Percentiles rank a stretch among this genome's conserved stretches.
Conservation (phyloP, 2,797 vertebrate genomes). For the Knipowitschia caucasica region DNA sequence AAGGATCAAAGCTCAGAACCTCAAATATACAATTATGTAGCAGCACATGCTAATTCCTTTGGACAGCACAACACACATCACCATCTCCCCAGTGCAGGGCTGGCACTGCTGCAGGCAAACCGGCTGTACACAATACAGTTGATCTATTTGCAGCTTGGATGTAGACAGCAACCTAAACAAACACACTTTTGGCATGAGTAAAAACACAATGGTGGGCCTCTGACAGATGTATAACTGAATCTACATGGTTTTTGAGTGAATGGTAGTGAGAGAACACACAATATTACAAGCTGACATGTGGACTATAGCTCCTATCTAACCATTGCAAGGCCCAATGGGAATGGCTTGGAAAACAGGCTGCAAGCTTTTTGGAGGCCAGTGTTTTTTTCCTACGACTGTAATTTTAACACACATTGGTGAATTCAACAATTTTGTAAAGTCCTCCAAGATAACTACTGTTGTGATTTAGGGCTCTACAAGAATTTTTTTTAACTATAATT, state of each 20-base stretch:
- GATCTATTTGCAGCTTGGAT: constrained; percentile 34
- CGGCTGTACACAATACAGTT: constrained; percentile 34
- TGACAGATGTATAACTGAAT: constrained; percentile 66
- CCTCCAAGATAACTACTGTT: no score
- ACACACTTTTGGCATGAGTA: constrained; percentile 35
- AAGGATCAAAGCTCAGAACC: constrained; percentile 36
- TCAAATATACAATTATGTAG: constrained; percentile 37
- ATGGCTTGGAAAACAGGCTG: constrained; percentile 48
- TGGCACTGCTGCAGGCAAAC: constrained; percentile 32
- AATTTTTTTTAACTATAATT: no score
- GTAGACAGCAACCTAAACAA: constrained; percentile 41
- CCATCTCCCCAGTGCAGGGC: constrained; percentile 18
- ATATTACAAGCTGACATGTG: constrained; percentile 42
- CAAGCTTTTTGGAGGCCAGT: no score
- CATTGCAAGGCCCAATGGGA: constrained; percentile 48
- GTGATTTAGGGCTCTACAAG: no score
- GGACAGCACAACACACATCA: constrained; percentile 18
- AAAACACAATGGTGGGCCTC: constrained; percentile 49
- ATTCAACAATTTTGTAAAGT: no score
- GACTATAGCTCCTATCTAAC: constrained; percentile 34
- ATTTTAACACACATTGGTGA: no score
- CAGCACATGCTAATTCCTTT: constrained; percentile 51
- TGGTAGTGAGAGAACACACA: constrained; percentile 33
- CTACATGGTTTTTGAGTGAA: constrained; percentile 46
- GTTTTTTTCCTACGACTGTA: constrained; percentile 43